Conservation (phyloP, 2,113 vertebrate genomes). For the Cephalopterus ornatus region DNA sequence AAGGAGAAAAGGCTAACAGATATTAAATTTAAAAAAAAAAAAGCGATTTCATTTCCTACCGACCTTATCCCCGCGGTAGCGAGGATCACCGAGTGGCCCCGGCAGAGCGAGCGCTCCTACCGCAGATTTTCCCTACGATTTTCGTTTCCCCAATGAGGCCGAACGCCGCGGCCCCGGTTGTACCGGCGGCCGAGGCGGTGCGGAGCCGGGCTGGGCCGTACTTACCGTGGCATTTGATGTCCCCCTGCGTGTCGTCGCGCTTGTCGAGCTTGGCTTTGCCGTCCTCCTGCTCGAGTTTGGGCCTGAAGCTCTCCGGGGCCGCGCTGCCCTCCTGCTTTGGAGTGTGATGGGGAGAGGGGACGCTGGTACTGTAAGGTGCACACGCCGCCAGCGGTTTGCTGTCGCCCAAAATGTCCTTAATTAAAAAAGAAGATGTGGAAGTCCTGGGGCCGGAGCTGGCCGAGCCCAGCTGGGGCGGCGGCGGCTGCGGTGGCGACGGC, state of each 20-base stretch:
- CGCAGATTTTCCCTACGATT: background rate
- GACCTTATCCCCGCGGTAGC: background rate
- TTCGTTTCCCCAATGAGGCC: background rate
- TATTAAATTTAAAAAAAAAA: background rate
- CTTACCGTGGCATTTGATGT: slow-evolving; percentile 96
- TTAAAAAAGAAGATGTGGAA: slow-evolving; percentile 96
- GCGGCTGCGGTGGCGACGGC: slow-evolving; percentile 69
- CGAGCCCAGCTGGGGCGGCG: slow-evolving; percentile 76
- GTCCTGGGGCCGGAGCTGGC: slow-evolving; percentile 88
- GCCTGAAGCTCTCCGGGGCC: slow-evolving; percentile 88
- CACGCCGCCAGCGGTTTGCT: slow-evolving; percentile 97
- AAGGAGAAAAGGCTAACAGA: background rate
- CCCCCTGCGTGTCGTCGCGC: slow-evolving; percentile 87
- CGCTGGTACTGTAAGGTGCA: slow-evolving; percentile 96
- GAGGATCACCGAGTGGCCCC: background rate
- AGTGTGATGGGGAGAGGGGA: slow-evolving; percentile 89
- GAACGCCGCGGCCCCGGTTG: background rate
- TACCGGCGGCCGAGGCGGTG: background rate
- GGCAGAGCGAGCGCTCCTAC: background rate
- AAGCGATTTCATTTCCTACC: background rate
- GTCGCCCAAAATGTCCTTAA: slow-evolving; percentile 99
- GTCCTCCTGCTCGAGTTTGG: slow-evolving; percentile 93
- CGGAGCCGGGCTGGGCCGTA: background rate
- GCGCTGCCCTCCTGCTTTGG: slow-evolving; percentile 88
- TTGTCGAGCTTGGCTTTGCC: slow-evolving; percentile 88